Evolutionary conservation across 30 jellyfish, hydroid and myxozoan genomes (phyloP), one percentile per base, ranked within the genome.

Genomic region (Hydractinia symbiolongicarpus): DNA sequence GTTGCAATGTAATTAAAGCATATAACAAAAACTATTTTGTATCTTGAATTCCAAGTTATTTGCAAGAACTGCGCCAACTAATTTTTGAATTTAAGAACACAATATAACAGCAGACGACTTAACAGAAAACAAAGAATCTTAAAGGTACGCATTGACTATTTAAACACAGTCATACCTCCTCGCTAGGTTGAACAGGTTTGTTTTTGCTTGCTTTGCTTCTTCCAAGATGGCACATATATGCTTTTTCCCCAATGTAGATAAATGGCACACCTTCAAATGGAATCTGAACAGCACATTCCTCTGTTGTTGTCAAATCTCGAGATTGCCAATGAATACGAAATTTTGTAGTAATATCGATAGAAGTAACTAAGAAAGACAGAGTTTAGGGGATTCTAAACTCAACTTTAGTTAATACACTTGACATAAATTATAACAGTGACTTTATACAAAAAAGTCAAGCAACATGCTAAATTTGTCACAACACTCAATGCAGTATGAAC

Each of bases 301-400:
- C 87, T 4, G 87, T 79, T 19, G 69, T 60, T 16, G 87, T 79
- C 7, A 79, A 67, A 79, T 79, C 87, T 19, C 87, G 87, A 9
- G 87, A 79, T 52, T 79, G 87, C 87, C 87, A 79, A 66, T 79
- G 87, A 15, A 79, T 66, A 49, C 87, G 87, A 52, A 79, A 79
- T 56, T 79, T 79, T n/a, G 87, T 60, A 7, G 57, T 61, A 5
- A 66, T 67, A 79, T 79, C 87, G 4, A 79, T 66, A 30, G 83
- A 20, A 14, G 44, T 44, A 50, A 67, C 87, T 79, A 61, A 61
- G 61, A 9, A 14, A 50, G 16, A 44, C 15, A 58, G 19, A 2
- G 44, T 11, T 11, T 11, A 17, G 69, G 19, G 15, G 15, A 11
- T 11, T 58, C 19, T 11, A 1, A 58, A 11, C 19, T 58, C 19